Evolutionary conservation across 1,140 invertebrate species (phyloP).

Genomic region (Berghia stephanieae): DNA sequence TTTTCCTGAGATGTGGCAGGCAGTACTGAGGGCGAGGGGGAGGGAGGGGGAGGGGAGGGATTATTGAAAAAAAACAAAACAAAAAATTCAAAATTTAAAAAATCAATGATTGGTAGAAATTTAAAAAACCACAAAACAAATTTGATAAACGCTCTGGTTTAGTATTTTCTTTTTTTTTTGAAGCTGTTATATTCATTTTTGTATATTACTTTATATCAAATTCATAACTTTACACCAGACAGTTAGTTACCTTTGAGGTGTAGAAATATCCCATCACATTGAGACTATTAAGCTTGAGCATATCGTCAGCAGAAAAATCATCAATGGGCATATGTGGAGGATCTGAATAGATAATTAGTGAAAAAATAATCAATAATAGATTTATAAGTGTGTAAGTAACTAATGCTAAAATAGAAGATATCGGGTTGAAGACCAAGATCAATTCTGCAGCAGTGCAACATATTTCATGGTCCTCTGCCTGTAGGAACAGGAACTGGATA

Average conservation of each 20-base stretch:
- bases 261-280: conserved; percentile 60
- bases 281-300: conserved; percentile 48
- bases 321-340: conserved; percentile 56
- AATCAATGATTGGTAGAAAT: neutral
- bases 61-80: conserved; percentile 24
- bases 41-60: conserved; percentile 9
- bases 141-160: neutral
- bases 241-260: conserved; percentile 48
- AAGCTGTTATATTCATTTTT: neutral
- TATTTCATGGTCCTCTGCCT: neutral
- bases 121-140: neutral
- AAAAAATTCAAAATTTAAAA: neutral
- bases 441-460: neutral
- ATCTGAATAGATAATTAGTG: conserved; percentile 43
- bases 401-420: too few relatives aligned
- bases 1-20: conserved; percentile 60
- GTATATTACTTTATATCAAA: neutral
- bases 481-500: neutral
- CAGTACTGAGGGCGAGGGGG: conserved; percentile 46
- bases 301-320: conserved; percentile 57
- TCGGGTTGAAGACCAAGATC: neutral
- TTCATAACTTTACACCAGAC: neutral
- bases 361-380: neutral
- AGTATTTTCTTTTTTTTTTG: neutral
- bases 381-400: too few relatives aligned